phyloP scores from a whole-genome alignment of 2,888 invertebrate genomes.

The Creontiades dilutus region DNA sequence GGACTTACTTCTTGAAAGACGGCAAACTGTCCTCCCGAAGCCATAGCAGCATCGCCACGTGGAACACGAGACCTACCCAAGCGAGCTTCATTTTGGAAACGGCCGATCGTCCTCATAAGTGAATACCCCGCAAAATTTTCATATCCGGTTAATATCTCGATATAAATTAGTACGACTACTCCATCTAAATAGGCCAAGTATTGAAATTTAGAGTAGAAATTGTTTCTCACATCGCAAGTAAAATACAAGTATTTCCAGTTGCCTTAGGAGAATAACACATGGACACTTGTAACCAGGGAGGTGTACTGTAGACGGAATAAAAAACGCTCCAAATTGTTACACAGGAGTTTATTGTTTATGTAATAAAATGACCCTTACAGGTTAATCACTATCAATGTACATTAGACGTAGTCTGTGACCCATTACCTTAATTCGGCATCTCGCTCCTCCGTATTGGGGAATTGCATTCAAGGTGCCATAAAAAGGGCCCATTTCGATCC shows the following conservation, averaged over 20 bases:
- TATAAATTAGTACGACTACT: not conserved
- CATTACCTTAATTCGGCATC: too few species aligned
- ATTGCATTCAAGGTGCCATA: too few species aligned
- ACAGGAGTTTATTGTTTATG: too few species aligned
- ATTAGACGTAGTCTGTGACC: too few species aligned
- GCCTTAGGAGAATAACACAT: not conserved
- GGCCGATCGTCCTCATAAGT: not conserved
- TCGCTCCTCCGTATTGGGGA: too few species aligned
- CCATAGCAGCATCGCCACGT: constrained; percentile 56
- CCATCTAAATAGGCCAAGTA: not conserved
- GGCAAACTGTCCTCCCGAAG: constrained; percentile 46
- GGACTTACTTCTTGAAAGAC: constrained; percentile 47
- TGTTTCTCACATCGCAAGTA: too few species aligned
- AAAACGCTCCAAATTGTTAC: too few species aligned
- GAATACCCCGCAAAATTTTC: not conserved
- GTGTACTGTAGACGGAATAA: not conserved
- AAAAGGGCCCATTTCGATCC: too few species aligned
- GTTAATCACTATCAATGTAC: too few species aligned
- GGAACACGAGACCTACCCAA: constrained; percentile 58
- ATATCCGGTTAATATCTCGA: not conserved
- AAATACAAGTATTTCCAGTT: not conserved
- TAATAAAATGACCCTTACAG: too few species aligned
- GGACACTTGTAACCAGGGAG: not conserved
- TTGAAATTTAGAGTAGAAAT: too few species aligned
- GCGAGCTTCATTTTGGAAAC: constrained; percentile 13